Evolutionary conservation across 2,888 invertebrate genomes (phyloP).

Genomic region (Drosophila koepferae): DNA sequence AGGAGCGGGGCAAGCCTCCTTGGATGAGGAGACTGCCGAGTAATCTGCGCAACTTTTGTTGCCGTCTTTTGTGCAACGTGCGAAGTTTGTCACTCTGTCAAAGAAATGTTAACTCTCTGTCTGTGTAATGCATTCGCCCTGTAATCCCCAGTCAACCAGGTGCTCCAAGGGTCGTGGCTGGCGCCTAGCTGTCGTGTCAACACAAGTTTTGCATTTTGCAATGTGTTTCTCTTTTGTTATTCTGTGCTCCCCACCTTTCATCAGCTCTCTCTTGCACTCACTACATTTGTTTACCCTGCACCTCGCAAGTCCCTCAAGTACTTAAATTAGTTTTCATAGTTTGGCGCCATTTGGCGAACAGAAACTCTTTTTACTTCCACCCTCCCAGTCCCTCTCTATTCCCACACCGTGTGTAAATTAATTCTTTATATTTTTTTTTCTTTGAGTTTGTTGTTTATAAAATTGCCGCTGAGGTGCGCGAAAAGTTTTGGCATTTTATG

Average conservation of each 20-base stretch:
- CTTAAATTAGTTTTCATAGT: slow-evolving; percentile 78
- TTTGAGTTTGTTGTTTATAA: slow-evolving; percentile 50
- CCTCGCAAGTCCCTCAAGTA: slow-evolving; percentile 55
- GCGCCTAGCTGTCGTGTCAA: slow-evolving; percentile 64
- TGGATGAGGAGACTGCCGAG: too few relatives aligned
- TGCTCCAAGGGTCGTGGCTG: slow-evolving; percentile 20
- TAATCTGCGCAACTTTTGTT: slow-evolving; percentile 66
- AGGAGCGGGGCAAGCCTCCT: too few relatives aligned
- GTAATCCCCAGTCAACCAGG: slow-evolving; percentile 53
- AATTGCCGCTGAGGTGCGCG: slow-evolving; percentile 63
- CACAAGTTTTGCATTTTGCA: slow-evolving; percentile 75
- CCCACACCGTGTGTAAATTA: slow-evolving; percentile 62
- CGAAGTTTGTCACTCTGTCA: slow-evolving; percentile 75
- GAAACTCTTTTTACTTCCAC: background rate
- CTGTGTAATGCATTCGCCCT: slow-evolving; percentile 52
- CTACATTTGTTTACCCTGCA: background rate
- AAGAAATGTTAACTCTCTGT: slow-evolving; percentile 57
- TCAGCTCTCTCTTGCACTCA: background rate
- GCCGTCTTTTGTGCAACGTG: slow-evolving; percentile 69
- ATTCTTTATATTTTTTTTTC: slow-evolving; percentile 44
- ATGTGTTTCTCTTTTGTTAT: slow-evolving; percentile 63
- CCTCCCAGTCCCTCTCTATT: too few relatives aligned
- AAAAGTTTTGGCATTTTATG: slow-evolving; percentile 62
- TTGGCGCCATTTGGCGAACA: slow-evolving; percentile 52
- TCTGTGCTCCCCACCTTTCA: background rate